phyloP scores from a whole-genome alignment of 2,797 vertebrate genomes.

The Rhinophrynus dorsalis region DNA sequence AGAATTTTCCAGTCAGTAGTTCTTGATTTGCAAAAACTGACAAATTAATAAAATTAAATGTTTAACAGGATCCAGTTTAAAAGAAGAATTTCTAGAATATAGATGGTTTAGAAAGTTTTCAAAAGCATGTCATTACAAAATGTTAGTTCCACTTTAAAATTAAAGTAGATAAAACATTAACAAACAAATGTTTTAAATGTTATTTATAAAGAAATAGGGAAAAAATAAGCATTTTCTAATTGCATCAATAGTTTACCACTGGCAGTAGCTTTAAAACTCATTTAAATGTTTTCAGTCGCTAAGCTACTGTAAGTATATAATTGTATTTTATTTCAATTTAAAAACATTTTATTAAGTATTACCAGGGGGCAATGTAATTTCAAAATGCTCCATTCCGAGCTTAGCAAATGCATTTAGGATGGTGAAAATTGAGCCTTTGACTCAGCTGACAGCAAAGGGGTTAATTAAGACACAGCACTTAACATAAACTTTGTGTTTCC shows the following conservation, averaged over 20 bases:
- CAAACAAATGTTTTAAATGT: too few relatives aligned
- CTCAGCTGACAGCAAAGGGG: slow-evolving; percentile 9
- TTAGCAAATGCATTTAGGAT: slow-evolving; percentile 22
- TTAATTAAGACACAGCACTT: slow-evolving; percentile 36
- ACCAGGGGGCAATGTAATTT: slow-evolving; percentile 13
- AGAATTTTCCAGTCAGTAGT: too few relatives aligned
- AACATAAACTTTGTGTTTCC: slow-evolving; percentile 31
- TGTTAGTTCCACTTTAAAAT: too few relatives aligned
- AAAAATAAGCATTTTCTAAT: too few relatives aligned
- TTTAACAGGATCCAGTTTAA: too few relatives aligned
- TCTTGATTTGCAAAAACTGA: too few relatives aligned
- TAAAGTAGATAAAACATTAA: too few relatives aligned
- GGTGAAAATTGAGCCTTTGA: slow-evolving; percentile 29
- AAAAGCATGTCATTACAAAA: too few relatives aligned
- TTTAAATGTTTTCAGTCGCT: slow-evolving; percentile 20
- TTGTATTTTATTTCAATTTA: slow-evolving; percentile 31
- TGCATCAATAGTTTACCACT: slow-evolving; percentile 6
- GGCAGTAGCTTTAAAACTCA: slow-evolving; percentile 9
- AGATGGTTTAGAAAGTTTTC: too few relatives aligned
- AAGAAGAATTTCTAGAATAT: too few relatives aligned
- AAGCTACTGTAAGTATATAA: slow-evolving; percentile 27
- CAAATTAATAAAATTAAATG: too few relatives aligned
- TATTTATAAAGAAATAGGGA: too few relatives aligned
- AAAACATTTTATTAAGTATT: slow-evolving; percentile 23
- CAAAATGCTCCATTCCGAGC: slow-evolving; percentile 8